Conservation (phyloP, 2,888 invertebrate species). For the Heteromyza rotundicornis region DNA sequence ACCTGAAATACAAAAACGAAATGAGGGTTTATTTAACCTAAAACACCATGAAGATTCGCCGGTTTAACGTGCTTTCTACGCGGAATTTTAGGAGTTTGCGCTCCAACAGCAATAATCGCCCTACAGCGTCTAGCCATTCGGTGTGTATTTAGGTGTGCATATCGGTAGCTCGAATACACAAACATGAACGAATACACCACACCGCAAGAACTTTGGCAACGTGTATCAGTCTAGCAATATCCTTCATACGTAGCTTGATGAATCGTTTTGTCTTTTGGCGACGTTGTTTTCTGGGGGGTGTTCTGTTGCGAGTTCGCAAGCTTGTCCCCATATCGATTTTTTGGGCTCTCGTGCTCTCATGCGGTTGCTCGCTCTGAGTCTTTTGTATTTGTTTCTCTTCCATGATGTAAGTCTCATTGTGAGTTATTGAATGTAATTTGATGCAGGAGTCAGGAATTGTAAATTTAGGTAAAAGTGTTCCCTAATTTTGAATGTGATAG, state of each 20-base stretch:
- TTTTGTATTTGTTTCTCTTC: not conserved
- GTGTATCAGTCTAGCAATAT: too few species aligned
- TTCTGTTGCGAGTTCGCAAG: not conserved
- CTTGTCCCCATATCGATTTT: constrained; percentile 17
- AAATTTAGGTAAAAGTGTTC: too few species aligned
- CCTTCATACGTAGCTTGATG: too few species aligned
- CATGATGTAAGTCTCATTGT: too few species aligned
- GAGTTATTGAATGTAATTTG: too few species aligned
- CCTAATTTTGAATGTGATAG: too few species aligned
- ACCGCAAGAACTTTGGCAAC: too few species aligned
- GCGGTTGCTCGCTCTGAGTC: not conserved
- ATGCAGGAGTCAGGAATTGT: too few species aligned
- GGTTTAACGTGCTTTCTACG: constrained; percentile 44
- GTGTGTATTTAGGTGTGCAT: not conserved
- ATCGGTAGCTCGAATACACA: not conserved
- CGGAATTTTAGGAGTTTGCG: constrained; percentile 6
- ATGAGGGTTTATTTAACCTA: constrained; percentile 34
- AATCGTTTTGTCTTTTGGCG: not conserved
- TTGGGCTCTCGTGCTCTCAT: not conserved
- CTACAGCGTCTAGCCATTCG: not conserved
- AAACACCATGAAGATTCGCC: constrained; percentile 52
- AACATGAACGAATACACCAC: too few species aligned
- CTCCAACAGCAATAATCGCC: constrained; percentile 2
- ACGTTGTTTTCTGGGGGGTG: constrained; percentile 1
- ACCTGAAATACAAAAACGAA: constrained; percentile 11